Base-by-base conservation (phyloP, 1,140 invertebrate genomes). In the Nasonia giraulti region DNA sequence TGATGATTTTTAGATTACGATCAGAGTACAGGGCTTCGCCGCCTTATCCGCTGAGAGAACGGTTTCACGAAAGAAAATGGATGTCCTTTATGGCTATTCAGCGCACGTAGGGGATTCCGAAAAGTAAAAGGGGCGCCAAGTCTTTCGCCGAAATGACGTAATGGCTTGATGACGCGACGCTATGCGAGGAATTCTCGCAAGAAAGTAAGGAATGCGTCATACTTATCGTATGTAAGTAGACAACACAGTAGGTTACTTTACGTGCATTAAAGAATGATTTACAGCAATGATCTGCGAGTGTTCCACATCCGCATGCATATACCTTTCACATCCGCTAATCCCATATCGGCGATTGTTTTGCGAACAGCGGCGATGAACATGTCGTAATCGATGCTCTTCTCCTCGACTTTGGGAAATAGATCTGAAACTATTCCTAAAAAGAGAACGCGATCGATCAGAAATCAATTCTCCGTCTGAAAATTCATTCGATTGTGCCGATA, bases 391-490 rank as follows among this genome's bases (percentile, higher is more conserved):
- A 95, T 93, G 20, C 89, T 88, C 76, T 95, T 94, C 81, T 96
- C 94, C 11, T 92, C 90, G 62, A 96, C 91, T n/a, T 93, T 93
- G 0, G 96, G 96, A 90, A 97, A 97, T 37, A 97, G 90, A 91
- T 97, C 96, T 4, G 95, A 95, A 2, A 96, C 94, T 83, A 97
- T 97, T 75, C 95, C 96, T 92, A 93, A 90, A 91, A 85, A 50
- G 62, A 77, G 73, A 1, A 78, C 2, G 40, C 20, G 1, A 33
- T 33, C 33, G 27, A n/a, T 44, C 20, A 23, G 73, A 1, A 78
- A 23, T 11, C 20, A 76, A 76, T 47, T 40, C 1, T 33, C 33
- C 37, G 7, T 7, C 37, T 40, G 37, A 40, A 5, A 40, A 40
- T 40, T 8, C 37, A 7, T 8, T 40, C 37, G 37, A 40, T 0